Evolutionary conservation across 2,888 invertebrate species (phyloP), one percentile per base, ranked within the genome.

Genomic region (Odontothrips loti): DNA sequence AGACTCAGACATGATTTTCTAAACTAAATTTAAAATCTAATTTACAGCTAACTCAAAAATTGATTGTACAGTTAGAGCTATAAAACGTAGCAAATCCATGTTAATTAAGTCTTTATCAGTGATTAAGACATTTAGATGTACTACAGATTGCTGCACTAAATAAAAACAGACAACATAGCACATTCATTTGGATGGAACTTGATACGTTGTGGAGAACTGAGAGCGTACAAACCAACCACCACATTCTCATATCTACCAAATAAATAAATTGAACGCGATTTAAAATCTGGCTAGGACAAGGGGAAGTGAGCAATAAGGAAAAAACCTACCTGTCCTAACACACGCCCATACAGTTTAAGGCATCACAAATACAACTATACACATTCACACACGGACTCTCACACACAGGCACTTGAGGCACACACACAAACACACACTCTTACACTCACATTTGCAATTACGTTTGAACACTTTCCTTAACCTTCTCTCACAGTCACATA

Each of bases 1-100:
- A 75, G 68, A 27, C 68, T 75, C 68, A 75, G 68, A 75, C 68
- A 75, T 75, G 68, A 27, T 75, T 58, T 58, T 75, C 68, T 75
- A 27, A 75, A 27, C 27, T 75, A 75, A 12, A 2, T 23, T 27
- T 68, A 68, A 68, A 68, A 68, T 11, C 34, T 43, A n/a, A 68
- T 68, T n/a, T 68, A 68, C 68, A 68, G 23, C 68, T 68, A 68
- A 23, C 34, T 58, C 58, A 58, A 63, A 11, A 68, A 68, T 68
- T n/a, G 23, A 68, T 68, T 68, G 68, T 11, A 58, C 58, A 68
- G 68, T 51, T 51, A 51, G 51, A 23, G 20, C 68, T 68, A 23
- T 51, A 68, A 68, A 23, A 68, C 23, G 23, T n/a, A 68, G 68
- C 68, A 68, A 68, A 68, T 23, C 23, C 68, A 68, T 23, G 11